Evolutionary conservation across 2,888 invertebrate genomes (phyloP), one percentile per base, ranked within the genome.

Genomic region (Cephus nigrinus): DNA sequence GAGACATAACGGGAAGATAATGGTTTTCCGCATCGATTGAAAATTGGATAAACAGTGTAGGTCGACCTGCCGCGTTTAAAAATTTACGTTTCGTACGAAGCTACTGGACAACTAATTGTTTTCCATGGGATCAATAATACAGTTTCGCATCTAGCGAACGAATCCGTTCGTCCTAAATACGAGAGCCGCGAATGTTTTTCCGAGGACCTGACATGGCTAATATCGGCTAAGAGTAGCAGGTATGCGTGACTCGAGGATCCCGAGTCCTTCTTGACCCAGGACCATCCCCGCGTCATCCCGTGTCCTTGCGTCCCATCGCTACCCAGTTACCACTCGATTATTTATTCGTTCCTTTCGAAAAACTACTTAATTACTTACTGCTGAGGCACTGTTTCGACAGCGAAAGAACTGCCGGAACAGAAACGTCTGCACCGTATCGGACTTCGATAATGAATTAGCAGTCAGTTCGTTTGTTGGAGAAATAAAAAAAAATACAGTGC

Each of bases 401-500:
- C 0, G 23, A 23, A 9, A 9, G 23, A 55, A 55, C 9, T 5
- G 9, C 15, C 5, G 55, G 9, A 55, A 9, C 55, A 9, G 23
- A 23, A 9, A 55, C 2, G 9, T 23, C 55, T 23, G 9, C 55
- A 23, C 5, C 55, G 23, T 55, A 55, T 9, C 23, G 9, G 9
- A 55, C 31, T 32, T 71, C 71, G 31, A 71, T 71, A 71, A 78
- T 77, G 76, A 82, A 84, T 85, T 84, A 80, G 79, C 79, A 82
- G 81, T 82, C 82, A 55, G 35, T 73, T 40, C 73, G 69, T 78
- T 69, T 74, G 69, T 33, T 69, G 31, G 32, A 76, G 74, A 76
- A 75, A 79, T 55, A 68, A 34, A 68, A n/a, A n/a, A 81, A 80
- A 34, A 11, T 78, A 82, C 75, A 82, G 79, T 15, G 74, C 15